A percentile compares a stretch with the other conserved stretches of the same genome.
Evolutionary conservation across 2,888 invertebrate species (phyloP).

Genomic region (Hypselothyrea guttata): DNA sequence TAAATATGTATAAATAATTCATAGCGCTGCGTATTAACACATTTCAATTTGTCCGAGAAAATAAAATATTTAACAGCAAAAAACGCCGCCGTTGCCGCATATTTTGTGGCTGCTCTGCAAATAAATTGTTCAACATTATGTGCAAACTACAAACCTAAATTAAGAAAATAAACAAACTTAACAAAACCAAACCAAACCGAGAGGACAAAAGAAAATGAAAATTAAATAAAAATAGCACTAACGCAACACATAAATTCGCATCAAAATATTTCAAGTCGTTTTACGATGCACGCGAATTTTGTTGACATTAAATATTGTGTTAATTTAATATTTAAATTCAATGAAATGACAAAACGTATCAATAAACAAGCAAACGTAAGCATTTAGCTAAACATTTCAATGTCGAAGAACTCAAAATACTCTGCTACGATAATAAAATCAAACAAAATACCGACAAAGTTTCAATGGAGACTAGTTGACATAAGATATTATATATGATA

Average conservation of each 20-base stretch:
- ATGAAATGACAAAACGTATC: conserved; percentile 50
- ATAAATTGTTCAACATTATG: conserved; percentile 45
- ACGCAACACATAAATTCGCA: conserved; percentile 37
- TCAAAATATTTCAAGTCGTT: conserved; percentile 59
- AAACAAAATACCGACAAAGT: not conserved
- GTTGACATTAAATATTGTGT: conserved; percentile 72
- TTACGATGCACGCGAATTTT: conserved; percentile 57
- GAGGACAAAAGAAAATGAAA: conserved; percentile 15
- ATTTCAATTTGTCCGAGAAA: conserved; percentile 69
- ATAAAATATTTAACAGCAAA: conserved; percentile 35
- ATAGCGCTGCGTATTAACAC: conserved; percentile 59
- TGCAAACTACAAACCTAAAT: conserved; percentile 6
- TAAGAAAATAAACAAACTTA: conserved; percentile 24
- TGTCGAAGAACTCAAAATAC: conserved; percentile 8
- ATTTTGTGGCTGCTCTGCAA: conserved; percentile 24
- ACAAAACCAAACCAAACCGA: conserved; percentile 16
- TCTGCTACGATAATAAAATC: not conserved
- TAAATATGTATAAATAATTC: conserved; percentile 53
- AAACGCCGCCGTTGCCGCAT: conserved; percentile 20
- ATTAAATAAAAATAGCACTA: conserved; percentile 14
- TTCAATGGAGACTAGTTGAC: no score
- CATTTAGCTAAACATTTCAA: not conserved
- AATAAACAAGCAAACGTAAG: conserved; percentile 34
- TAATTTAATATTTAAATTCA: conserved; percentile 76
- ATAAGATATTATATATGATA: no score